Evolutionary conservation across 1,140 invertebrate genomes (phyloP).

Genomic region (Drosophila arawakana): DNA sequence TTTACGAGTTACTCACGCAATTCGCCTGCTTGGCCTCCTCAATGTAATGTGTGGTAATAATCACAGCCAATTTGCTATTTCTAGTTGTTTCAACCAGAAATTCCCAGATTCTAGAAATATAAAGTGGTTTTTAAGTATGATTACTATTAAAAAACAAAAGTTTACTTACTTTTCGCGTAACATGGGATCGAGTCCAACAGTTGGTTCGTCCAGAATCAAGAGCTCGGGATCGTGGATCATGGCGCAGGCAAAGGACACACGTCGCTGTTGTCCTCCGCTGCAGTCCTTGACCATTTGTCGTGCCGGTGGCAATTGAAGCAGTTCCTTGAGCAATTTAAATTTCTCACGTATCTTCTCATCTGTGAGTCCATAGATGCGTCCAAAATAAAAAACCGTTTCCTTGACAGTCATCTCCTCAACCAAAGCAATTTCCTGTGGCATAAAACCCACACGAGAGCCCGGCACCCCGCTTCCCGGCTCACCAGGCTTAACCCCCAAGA

Average conservation of each 20-base stretch:
- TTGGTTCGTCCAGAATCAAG: slow-evolving; percentile 96
- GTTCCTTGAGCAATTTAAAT: slow-evolving; percentile 88
- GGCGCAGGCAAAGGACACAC: slow-evolving; percentile 94
- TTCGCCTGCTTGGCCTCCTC: slow-evolving; percentile 95
- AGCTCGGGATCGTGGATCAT: slow-evolving; percentile 95
- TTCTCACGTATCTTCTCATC: slow-evolving; percentile 87
- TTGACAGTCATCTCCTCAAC: slow-evolving; percentile 94
- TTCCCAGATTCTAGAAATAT: slow-evolving; percentile 92
- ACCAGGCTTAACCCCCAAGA: slow-evolving; percentile 92
- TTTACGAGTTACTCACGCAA: slow-evolving; percentile 86
- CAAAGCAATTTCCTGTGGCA: slow-evolving; percentile 95
- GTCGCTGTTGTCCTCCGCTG: slow-evolving; percentile 95
- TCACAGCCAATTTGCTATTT: slow-evolving; percentile 89
- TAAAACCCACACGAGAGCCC: slow-evolving; percentile 92
- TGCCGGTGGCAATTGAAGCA: slow-evolving; percentile 90
- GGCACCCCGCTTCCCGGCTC: slow-evolving; percentile 90
- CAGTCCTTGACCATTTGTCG: slow-evolving; percentile 87
- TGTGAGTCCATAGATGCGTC: slow-evolving; percentile 92
- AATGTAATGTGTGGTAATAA: slow-evolving; percentile 98
- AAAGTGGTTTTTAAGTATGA: neutral
- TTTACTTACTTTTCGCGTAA: slow-evolving; percentile 90
- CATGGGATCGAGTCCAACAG: slow-evolving; percentile 95
- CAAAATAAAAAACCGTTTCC: slow-evolving; percentile 95
- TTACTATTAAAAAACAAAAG: neutral
- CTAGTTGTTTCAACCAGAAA: slow-evolving; percentile 91